A percentile compares a stretch with the other conserved stretches of the same genome.
Evolutionary conservation across 2,113 vertebrate genomes (phyloP).

Genomic region (Oreochromis niloticus): DNA sequence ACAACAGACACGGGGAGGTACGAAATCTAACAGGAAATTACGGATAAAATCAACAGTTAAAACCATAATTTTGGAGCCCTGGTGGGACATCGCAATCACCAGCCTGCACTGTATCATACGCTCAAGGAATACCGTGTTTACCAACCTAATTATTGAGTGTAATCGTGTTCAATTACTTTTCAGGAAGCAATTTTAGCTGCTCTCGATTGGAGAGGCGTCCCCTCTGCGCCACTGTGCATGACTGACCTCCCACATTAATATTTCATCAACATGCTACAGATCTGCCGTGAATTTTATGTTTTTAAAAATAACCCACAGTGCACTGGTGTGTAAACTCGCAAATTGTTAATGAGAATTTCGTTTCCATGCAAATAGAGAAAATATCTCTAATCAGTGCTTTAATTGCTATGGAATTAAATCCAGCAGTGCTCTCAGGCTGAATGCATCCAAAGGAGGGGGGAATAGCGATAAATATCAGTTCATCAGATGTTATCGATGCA

Average conservation of each 20-base stretch:
- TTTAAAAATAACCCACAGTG: neutral
- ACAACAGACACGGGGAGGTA: neutral
- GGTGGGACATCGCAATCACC: neutral
- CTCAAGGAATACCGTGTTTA: neutral
- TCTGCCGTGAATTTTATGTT: neutral
- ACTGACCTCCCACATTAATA: neutral
- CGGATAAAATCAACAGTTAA: neutral
- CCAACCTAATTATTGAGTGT: neutral
- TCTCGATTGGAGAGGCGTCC: neutral
- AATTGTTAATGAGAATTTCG: neutral
- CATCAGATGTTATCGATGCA: neutral
- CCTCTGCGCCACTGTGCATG: neutral
- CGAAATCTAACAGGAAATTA: neutral
- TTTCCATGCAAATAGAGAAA: neutral
- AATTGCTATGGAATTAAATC: neutral
- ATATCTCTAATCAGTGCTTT: neutral
- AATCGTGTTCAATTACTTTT: constrained; percentile 7
- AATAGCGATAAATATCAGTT: no score
- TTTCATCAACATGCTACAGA: neutral
- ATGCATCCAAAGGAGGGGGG: neutral
- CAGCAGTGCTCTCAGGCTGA: neutral
- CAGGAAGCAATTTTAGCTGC: neutral
- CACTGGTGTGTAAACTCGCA: neutral
- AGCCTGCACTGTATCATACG: neutral
- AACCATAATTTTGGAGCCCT: neutral